Evolutionary conservation across 1,140 invertebrate genomes (phyloP).

Genomic region (Scaptomyza hsui): DNA sequence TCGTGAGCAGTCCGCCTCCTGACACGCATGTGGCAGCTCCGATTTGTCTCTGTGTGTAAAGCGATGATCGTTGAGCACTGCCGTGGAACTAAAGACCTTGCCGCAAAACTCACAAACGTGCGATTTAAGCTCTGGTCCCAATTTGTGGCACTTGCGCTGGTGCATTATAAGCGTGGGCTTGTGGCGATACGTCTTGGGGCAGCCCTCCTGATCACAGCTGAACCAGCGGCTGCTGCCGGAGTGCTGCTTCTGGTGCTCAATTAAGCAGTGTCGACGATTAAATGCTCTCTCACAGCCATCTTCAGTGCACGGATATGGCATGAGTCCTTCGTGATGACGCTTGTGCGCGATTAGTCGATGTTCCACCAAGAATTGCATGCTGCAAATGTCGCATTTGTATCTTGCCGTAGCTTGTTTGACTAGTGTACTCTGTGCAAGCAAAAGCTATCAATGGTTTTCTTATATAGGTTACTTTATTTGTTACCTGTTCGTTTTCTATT

Average conservation of each 20-base stretch:
- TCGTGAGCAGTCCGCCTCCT: slow-evolving; percentile 42
- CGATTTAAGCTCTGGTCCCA: slow-evolving; percentile 51
- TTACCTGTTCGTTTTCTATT: too few relatives aligned
- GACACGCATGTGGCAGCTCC: slow-evolving; percentile 56
- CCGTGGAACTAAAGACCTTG: slow-evolving; percentile 53
- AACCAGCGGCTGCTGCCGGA: slow-evolving; percentile 32
- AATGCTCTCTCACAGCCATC: slow-evolving; percentile 50
- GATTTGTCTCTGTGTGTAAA: slow-evolving; percentile 60
- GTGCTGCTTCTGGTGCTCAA: slow-evolving; percentile 55
- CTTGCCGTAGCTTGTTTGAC: not conserved
- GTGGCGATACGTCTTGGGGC: slow-evolving; percentile 67
- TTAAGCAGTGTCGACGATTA: slow-evolving; percentile 43
- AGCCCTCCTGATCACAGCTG: slow-evolving; percentile 54
- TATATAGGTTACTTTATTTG: too few relatives aligned
- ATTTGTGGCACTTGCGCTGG: slow-evolving; percentile 51
- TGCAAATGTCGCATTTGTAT: slow-evolving; percentile 55
- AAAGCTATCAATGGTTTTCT: not conserved
- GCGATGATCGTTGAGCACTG: slow-evolving; percentile 68
- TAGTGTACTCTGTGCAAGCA: not conserved
- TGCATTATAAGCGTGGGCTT: slow-evolving; percentile 66
- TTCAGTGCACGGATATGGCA: slow-evolving; percentile 62
- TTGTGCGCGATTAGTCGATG: slow-evolving; percentile 47
- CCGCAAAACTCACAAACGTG: slow-evolving; percentile 78
- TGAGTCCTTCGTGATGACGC: slow-evolving; percentile 59
- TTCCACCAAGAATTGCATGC: slow-evolving; percentile 32